A percentile compares a stretch with the other conserved stretches of the same genome.
Conservation (phyloP, 1,140 invertebrate genomes). For the Anoplophora glabripennis region DNA sequence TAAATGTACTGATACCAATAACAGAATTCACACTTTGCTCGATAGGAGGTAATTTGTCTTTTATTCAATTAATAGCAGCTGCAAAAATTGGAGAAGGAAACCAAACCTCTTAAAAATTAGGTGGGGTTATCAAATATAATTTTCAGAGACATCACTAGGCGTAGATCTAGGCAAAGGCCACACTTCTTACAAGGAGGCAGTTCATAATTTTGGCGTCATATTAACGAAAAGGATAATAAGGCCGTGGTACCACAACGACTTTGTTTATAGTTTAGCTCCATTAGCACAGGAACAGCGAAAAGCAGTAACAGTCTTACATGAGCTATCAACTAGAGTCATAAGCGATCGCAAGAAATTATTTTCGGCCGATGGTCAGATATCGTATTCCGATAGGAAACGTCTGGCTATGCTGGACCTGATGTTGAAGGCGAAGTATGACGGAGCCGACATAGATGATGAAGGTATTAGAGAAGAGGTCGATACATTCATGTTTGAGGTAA, state of each 20-base stretch:
- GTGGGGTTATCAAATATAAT: background rate
- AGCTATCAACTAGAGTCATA: slow-evolving; percentile 63
- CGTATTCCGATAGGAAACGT: slow-evolving; percentile 50
- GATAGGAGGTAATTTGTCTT: slow-evolving; percentile 62
- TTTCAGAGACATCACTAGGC: slow-evolving; percentile 28
- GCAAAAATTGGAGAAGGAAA: too few relatives aligned
- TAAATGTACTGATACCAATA: slow-evolving; percentile 58
- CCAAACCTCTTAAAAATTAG: too few relatives aligned
- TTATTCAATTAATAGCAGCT: too few relatives aligned
- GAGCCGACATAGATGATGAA: slow-evolving; percentile 56
- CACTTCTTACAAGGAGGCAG: slow-evolving; percentile 56
- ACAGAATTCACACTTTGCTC: slow-evolving; percentile 63
- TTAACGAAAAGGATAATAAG: slow-evolving; percentile 54
- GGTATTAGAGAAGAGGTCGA: slow-evolving; percentile 82
- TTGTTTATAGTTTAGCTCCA: slow-evolving; percentile 23
- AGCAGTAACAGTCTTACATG: slow-evolving; percentile 62
- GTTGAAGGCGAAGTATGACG: slow-evolving; percentile 59
- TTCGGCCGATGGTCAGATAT: background rate
- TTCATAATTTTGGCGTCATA: slow-evolving; percentile 50
- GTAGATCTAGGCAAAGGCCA: slow-evolving; percentile 48
- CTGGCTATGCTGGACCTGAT: slow-evolving; percentile 74
- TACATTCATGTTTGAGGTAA: slow-evolving; percentile 80
- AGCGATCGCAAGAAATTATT: slow-evolving; percentile 15
- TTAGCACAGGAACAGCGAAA: slow-evolving; percentile 44
- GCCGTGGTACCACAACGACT: slow-evolving; percentile 54